Conservation (phyloP, 2,888 invertebrate genomes). For the Drosophila paramelanica region DNA sequence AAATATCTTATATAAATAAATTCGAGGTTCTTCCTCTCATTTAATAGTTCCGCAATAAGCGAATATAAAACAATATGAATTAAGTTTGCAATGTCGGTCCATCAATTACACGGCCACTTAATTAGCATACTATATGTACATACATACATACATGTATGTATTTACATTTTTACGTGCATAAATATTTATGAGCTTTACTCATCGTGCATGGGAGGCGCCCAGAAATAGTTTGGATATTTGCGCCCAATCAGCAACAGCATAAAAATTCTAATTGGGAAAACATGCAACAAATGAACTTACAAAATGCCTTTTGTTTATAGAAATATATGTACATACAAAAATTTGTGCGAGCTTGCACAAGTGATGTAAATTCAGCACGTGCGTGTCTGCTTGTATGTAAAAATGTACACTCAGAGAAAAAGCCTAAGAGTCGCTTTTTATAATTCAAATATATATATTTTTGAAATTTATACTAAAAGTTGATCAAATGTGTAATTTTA, state of each 20-base stretch:
- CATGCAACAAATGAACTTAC: constrained; percentile 39
- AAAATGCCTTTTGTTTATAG: constrained; percentile 47
- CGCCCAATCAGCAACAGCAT: constrained; percentile 45
- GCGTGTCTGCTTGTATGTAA: constrained; percentile 15
- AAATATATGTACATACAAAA: neutral
- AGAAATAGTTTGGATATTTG: constrained; percentile 35
- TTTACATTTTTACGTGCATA: constrained; percentile 9
- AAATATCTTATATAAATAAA: constrained; percentile 2
- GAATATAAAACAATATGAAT: neutral
- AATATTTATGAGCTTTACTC: constrained; percentile 40
- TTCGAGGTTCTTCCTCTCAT: constrained; percentile 4
- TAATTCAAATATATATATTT: too few species aligned
- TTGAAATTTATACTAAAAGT: too few species aligned
- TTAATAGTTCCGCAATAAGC: constrained; percentile 10
- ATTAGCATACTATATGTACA: constrained; percentile 4
- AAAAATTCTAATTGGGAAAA: constrained; percentile 53
- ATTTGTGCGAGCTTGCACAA: constrained; percentile 16
- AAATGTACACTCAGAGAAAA: neutral
- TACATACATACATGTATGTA: neutral
- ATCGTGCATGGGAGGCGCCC: neutral
- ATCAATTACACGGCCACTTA: constrained; percentile 38
- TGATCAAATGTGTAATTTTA: too few species aligned
- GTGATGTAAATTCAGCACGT: constrained; percentile 49
- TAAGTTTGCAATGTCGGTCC: constrained; percentile 6
- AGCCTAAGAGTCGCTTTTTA: too few species aligned